Base-by-base conservation (phyloP, 2,888 invertebrate species). In the Boloria euphrosyne region DNA sequence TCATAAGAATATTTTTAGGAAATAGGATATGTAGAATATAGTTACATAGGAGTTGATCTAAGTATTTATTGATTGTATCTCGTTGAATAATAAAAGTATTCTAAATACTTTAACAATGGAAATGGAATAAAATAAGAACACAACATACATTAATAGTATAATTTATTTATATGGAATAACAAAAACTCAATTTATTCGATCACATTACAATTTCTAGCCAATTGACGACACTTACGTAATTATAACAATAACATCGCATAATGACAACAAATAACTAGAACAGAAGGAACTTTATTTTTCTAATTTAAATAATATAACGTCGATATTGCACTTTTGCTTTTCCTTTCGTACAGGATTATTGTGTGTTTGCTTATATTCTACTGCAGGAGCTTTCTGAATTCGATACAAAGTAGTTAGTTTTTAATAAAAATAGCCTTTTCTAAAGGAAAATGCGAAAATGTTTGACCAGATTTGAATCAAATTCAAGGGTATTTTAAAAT, bases 181-280 rank as follows among this genome's bases (percentile, higher is more conserved):
- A 47, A 46, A 58, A 46, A 59, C 59, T 47, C 13, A 22, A 50
- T 62, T 54, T 55, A 66, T 66, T 64, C 60, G 62, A 70, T 65
- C 43, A 47, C 54, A 64, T 70, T 55, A 67, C 66, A 65, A 57
- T 68, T 68, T 64, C 61, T 58, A 22, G 61, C 55, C 52, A 66
- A 63, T 66, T 66, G 58, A 69, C 53, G 38, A 58, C 18, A 58
- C 22, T 38, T 44, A 66, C 46, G 16, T 17, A 31, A 52, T 51
- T 57, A 27, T 7, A 18, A 6, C 57, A 57, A 51, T 14, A 55
- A 62, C 38, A 53, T 44, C 13, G 5, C 14, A 38, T 31, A 46
- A 13, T 17, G 38, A 61, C 17, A 54, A 38, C 27, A 55, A 54
- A n/a, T n/a, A 51, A 52, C 17, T 54, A n/a, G 10, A 51, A 13